These are phyloP conservation scores for Abrostola triplasia DNA, from an alignment of 2,888 invertebrate genomes.

Conservation along the genomic window DNA sequence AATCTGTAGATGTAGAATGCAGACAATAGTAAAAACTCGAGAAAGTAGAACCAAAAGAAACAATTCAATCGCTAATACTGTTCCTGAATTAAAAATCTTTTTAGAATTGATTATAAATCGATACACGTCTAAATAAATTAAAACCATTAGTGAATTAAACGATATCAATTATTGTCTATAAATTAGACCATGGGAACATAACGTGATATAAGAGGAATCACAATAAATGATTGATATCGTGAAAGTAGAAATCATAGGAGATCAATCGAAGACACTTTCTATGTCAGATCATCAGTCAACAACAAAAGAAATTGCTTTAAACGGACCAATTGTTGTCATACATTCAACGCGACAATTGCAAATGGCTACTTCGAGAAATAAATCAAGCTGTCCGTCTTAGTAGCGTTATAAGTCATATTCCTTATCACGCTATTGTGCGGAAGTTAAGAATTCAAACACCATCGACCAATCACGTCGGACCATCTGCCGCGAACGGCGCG, in stretches of 20 bases:
- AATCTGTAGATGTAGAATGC: background rate
- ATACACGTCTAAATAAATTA: constrained; percentile 28
- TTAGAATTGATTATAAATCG: constrained; percentile 24
- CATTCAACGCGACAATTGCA: constrained; percentile 56
- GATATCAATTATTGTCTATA: constrained; percentile 41
- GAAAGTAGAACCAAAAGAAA: background rate
- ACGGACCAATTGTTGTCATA: constrained; percentile 60
- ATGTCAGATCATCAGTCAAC: constrained; percentile 52
- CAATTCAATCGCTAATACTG: constrained; percentile 2
- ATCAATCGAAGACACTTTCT: constrained; percentile 69
- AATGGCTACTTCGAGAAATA: constrained; percentile 65
- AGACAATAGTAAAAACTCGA: background rate
- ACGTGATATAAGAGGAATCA: constrained; percentile 53
- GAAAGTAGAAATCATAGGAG: constrained; percentile 70
- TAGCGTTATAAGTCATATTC: constrained; percentile 74
- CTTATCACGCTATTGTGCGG: constrained; percentile 83
- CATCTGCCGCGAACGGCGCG: constrained; percentile 82
- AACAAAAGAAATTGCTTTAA: constrained; percentile 60
- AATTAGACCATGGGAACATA: constrained; percentile 52
- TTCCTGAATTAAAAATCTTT: constrained; percentile 7
- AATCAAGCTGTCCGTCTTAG: constrained; percentile 66
- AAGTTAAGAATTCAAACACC: constrained; percentile 81
- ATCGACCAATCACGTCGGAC: constrained; percentile 79
- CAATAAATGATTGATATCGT: constrained; percentile 66
- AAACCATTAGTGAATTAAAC: constrained; percentile 42